Evolutionary conservation across 2,797 vertebrate species (phyloP).

Genomic region (Macrochelys suwanniensis): DNA sequence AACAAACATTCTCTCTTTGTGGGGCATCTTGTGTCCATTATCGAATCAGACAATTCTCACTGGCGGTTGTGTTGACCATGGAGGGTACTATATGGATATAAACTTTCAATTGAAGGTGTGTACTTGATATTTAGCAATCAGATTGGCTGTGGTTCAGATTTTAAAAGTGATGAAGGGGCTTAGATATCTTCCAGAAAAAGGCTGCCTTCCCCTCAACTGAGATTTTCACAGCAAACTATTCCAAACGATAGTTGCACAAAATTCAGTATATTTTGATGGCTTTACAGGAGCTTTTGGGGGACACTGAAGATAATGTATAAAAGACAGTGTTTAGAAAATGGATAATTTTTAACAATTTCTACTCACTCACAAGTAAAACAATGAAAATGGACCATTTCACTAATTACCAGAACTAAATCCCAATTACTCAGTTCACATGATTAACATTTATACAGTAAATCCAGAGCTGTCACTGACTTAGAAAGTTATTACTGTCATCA

Average conservation of each 20-base stretch:
- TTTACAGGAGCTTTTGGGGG: slow-evolving; percentile 3
- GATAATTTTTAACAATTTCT: slow-evolving; percentile 20
- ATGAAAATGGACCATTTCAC: neutral
- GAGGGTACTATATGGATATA: neutral
- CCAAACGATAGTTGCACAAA: neutral
- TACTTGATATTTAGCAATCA: neutral
- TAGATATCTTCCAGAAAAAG: neutral
- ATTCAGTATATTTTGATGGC: neutral
- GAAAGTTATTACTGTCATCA: slow-evolving; percentile 77
- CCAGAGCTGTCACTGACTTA: slow-evolving; percentile 65
- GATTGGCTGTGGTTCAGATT: neutral
- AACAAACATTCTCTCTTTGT: neutral
- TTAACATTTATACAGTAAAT: slow-evolving; percentile 72
- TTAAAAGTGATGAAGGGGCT: neutral
- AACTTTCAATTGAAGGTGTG: neutral
- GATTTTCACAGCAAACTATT: neutral
- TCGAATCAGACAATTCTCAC: neutral
- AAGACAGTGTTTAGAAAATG: neutral
- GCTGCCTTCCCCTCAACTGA: neutral
- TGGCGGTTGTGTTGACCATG: neutral
- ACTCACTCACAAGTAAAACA: neutral
- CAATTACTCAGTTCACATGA: slow-evolving; percentile 65
- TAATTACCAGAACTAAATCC: slow-evolving; percentile 72
- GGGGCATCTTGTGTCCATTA: neutral
- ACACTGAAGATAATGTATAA: neutral